These are phyloP conservation scores for Eretmocerus hayati DNA, from an alignment of 2,888 invertebrate species.

Conservation along the genomic window DNA sequence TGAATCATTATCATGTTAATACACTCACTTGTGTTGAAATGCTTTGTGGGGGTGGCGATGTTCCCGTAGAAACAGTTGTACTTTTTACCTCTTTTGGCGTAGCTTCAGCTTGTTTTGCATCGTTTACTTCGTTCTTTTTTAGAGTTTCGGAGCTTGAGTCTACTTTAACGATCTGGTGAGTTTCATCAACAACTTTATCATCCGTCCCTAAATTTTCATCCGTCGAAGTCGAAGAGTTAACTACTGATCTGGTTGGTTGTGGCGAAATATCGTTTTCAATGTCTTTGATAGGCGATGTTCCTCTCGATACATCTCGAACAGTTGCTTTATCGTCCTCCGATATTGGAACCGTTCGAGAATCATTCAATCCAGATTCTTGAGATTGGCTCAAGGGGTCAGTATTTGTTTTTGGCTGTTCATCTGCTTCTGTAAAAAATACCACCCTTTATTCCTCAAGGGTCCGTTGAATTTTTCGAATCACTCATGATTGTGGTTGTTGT, in stretches of 20 bases:
- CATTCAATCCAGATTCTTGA: not conserved
- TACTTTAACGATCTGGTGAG: no score
- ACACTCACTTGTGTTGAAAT: slow-evolving; percentile 75
- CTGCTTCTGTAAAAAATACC: slow-evolving; percentile 1
- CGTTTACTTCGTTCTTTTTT: not conserved
- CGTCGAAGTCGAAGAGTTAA: not conserved
- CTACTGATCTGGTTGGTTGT: not conserved
- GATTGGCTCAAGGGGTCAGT: not conserved
- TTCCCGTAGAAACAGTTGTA: slow-evolving; percentile 59
- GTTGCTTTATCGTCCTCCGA: not conserved
- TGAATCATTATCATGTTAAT: slow-evolving; percentile 4
- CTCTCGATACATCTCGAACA: slow-evolving; percentile 6
- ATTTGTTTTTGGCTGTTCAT: not conserved
- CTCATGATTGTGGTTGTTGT: no score
- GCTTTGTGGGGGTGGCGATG: slow-evolving; percentile 80
- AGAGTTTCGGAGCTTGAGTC: no score
- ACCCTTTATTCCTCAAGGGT: no score
- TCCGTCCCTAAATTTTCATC: not conserved
- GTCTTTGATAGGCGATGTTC: slow-evolving; percentile 3
- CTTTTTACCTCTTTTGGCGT: slow-evolving; percentile 18
- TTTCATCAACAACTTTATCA: no score
- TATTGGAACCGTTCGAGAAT: not conserved
- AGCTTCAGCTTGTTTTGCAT: not conserved
- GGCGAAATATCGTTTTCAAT: not conserved
- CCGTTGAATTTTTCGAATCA: no score